Base-by-base conservation (phyloP, 2,113 vertebrate genomes). In the Gorilla gorilla region DNA sequence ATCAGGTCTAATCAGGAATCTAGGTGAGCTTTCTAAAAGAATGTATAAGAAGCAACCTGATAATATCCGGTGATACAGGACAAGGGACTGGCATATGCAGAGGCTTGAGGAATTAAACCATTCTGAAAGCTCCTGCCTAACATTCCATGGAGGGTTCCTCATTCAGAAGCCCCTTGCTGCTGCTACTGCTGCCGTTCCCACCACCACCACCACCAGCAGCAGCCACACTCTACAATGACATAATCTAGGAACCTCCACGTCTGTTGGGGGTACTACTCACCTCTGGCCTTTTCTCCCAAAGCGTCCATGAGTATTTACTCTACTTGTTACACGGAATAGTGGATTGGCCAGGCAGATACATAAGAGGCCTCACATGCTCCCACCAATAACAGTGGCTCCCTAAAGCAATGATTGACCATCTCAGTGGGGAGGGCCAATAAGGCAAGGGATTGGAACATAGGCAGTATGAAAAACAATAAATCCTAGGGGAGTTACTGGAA, bases 151-250 rank as follows among this genome's bases (percentile, higher is more conserved):
- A 22, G 22, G 16, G 25, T 6, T 61, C n/a, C 64, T 78, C 64
- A 73, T n/a, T 87, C 20, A 73, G 45, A 40, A 72, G n/a, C 1
- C 27, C 43, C 52, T 25, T 11, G n/a, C 8, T 70, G 25, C 57
- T 2, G 9, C 52, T 57, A 4, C 4, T 43, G 3, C 32, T 40
- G 52, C 40, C 6, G 0, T 23, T 22, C 11, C 90, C 3, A 2
- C 48, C 48, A 75, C 35, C 23, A 75, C 35, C 32, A 23, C 11
- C 23, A 30, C 5, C 40, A 40, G 3, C 40, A 40, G 40, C 35
- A 40, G 55, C 13, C 81, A 76, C 45, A 86, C n/a, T 30, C 22
- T n/a, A 59, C 6, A 23, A 3, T 35, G n/a, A 30, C 59, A 55
- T 66, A 5, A 78, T n/a, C n/a, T n/a, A 12, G 22, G 2, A 45